phyloP scores from a whole-genome alignment of 2,113 vertebrate genomes.

The Melanostigma gelatinosum region DNA sequence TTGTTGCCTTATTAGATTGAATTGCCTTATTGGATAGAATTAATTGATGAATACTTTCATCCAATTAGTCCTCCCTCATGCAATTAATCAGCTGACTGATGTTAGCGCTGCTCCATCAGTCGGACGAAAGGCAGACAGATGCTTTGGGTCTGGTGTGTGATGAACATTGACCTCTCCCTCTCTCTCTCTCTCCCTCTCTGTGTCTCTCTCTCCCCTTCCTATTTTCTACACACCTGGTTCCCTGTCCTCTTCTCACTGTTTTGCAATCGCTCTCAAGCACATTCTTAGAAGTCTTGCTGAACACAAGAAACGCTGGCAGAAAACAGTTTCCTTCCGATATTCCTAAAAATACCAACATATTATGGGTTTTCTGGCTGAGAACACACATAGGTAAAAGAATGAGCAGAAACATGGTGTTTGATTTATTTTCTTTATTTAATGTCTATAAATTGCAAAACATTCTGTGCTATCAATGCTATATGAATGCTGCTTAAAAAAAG shows the following conservation, averaged over 20 bases:
- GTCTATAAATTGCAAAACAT: neutral
- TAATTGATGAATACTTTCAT: constrained; percentile 86
- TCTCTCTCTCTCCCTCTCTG: neutral
- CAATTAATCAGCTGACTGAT: constrained; percentile 82
- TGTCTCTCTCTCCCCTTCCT: constrained; percentile 5
- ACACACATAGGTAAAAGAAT: neutral
- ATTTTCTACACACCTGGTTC: constrained; percentile 64
- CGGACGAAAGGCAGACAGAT: constrained; percentile 71
- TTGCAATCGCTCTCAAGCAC: constrained; percentile 45
- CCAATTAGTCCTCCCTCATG: constrained; percentile 85
- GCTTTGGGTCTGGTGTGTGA: constrained; percentile 66
- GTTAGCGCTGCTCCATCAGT: constrained; percentile 69
- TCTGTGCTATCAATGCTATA: neutral
- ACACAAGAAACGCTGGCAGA: constrained; percentile 40
- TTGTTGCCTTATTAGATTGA: constrained; percentile 79
- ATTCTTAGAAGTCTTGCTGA: constrained; percentile 67
- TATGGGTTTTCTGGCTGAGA: constrained; percentile 4
- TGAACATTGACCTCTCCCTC: constrained; percentile 65
- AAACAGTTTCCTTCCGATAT: constrained; percentile 51
- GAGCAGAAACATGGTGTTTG: neutral
- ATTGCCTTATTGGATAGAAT: constrained; percentile 82
- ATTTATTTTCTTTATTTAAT: neutral
- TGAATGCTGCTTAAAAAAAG: neutral
- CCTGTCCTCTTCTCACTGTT: constrained; percentile 42
- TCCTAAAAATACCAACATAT: constrained; percentile 18